These are phyloP conservation scores for Caenorhabditis plicata DNA, from an alignment of 2,888 invertebrate genomes.

Conservation along the genomic window DNA sequence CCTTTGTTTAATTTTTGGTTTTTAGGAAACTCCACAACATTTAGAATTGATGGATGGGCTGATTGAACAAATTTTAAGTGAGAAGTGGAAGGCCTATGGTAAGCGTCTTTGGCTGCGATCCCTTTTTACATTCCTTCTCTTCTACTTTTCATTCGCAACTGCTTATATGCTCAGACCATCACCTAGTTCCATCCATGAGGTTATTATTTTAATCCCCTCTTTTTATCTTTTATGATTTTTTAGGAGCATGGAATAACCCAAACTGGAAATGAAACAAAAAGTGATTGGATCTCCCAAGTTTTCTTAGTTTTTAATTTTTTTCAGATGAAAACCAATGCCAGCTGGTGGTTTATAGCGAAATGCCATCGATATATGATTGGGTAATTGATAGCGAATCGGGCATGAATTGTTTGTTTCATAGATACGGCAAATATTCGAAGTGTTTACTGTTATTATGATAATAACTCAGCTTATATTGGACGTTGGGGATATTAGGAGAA, in stretches of 20 bases:
- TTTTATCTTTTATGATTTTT: too few species aligned
- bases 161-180: conserved; percentile 82
- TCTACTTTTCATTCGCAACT: conserved; percentile 83
- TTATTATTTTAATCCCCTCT: too few species aligned
- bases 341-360: conserved; percentile 31
- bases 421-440: conserved; percentile 29
- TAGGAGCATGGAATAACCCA: too few species aligned
- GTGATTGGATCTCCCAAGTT: too few species aligned
- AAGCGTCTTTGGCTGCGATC: conserved; percentile 66
- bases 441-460: conserved; percentile 44
- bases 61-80: conserved; percentile 86
- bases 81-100: conserved; percentile 96
- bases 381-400: background rate
- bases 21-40: conserved; percentile 88
- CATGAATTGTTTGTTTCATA: background rate
- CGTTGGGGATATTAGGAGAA: conserved; percentile 49
- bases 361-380: conserved; percentile 35
- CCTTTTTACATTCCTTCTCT: conserved; percentile 84
- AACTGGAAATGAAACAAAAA: too few species aligned
- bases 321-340: conserved; percentile 37
- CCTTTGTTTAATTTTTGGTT: background rate
- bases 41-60: conserved; percentile 91
- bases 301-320: too few species aligned
- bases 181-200: too few species aligned
- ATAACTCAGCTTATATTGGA: conserved; percentile 52